Conservation (phyloP, 2,888 invertebrate species). For the Drosophila demipolita region DNA sequence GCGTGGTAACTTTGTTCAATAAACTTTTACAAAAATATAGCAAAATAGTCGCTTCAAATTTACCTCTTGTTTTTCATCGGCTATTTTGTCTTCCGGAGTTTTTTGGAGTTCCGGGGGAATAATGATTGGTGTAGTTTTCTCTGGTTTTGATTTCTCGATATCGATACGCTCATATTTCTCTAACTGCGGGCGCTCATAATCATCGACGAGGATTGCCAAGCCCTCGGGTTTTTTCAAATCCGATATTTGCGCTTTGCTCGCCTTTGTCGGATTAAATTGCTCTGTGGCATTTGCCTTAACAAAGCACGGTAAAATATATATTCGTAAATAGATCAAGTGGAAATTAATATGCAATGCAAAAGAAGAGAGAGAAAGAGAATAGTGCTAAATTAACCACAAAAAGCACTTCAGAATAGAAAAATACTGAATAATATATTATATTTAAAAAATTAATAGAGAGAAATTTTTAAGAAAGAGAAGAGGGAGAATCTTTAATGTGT, state of each 20-base stretch:
- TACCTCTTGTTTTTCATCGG: constrained; percentile 67
- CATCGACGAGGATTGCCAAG: constrained; percentile 87
- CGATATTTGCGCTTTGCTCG: constrained; percentile 72
- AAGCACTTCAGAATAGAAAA: not conserved
- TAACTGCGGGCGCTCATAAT: constrained; percentile 90
- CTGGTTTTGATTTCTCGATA: constrained; percentile 84
- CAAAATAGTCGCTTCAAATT: constrained; percentile 18
- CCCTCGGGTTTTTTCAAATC: constrained; percentile 86
- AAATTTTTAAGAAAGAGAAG: not conserved
- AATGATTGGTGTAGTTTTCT: constrained; percentile 54
- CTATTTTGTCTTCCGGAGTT: constrained; percentile 53
- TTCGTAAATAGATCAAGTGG: not conserved
- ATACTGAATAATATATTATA: not conserved
- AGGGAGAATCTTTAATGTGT: not conserved
- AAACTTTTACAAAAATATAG: not conserved
- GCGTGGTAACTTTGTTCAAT: not conserved
- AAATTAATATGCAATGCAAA: not conserved
- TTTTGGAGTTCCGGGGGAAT: constrained; percentile 49
- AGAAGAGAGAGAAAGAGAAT: not conserved
- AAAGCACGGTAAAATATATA: constrained; percentile 15
- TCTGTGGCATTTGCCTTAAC: constrained; percentile 65
- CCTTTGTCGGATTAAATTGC: constrained; percentile 82
- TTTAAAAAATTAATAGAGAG: not conserved
- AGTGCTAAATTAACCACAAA: not conserved
- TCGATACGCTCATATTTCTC: constrained; percentile 87